Evolutionary conservation across 2,888 invertebrate species (phyloP), one percentile per base, ranked within the genome.

Genomic region (Spodoptera littoralis): DNA sequence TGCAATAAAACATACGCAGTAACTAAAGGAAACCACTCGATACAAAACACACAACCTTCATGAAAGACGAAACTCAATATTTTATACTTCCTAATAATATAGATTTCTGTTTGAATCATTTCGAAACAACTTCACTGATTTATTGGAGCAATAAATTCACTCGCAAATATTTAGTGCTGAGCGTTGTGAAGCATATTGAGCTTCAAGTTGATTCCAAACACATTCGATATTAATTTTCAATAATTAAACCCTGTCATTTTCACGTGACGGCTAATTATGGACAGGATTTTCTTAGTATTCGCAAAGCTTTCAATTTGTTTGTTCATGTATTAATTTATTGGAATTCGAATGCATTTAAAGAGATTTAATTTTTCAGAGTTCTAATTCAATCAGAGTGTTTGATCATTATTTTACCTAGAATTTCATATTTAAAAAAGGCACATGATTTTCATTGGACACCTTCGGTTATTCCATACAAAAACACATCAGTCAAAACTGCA

Each of bases 131-230:
- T 62, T 60, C 48, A 55, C 12, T 76, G 77, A 79, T 77, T 77
- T 79, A 77, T 79, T 44, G 24, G 11, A 47, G 60, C 57, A 49
- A 77, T 77, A 73, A 73, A 79, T 79, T 62, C 41, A 54, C 57
- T 36, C 24, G 65, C 60, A 76, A 76, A 76, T 72, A 76, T 69
- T 76, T 76, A 72, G 73, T 61, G 69, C 41, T 79, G 65, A 78
- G 49, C 48, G 65, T 22, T 65, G 30, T 61, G 55, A 45, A 64
- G 52, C 73, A 52, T 72, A 72, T 69, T 65, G 58, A 56, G 68
- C 44, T 56, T 42, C 24, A 44, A 60, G 49, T 57, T 52, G 58
- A 41, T 60, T 67, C 65, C 60, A 51, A 68, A 68, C 65, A 69
- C 55, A 71, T 61, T 61, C 27, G 46, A 24, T 71, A 53, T 58